These are phyloP conservation scores for Chelonus insularis DNA, from an alignment of 1,140 invertebrate genomes.

Conservation along the genomic window DNA sequence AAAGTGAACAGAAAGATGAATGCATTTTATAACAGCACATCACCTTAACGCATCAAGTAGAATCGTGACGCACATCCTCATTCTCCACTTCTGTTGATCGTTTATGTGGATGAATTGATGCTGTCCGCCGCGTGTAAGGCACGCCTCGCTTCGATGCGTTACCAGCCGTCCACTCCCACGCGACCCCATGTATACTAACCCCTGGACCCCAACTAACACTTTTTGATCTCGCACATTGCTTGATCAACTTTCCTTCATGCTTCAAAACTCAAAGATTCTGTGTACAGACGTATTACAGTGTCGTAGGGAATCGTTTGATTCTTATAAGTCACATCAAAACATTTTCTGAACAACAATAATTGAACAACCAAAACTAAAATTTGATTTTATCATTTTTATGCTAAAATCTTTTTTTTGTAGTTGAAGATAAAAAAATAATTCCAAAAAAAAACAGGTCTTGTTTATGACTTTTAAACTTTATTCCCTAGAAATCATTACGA, in stretches of 20 bases:
- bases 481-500: no score
- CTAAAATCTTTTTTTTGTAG: no score
- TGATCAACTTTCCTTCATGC: slow-evolving; percentile 19
- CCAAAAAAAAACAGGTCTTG: no score
- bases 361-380: no score
- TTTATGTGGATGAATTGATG: slow-evolving; percentile 59
- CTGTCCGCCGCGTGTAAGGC: slow-evolving; percentile 55
- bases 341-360: no score
- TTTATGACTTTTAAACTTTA: no score
- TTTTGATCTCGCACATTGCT: background rate
- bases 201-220: slow-evolving; percentile 7
- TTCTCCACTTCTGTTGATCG: slow-evolving; percentile 44
- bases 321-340: no score
- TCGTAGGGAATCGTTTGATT: no score
- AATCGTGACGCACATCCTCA: background rate
- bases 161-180: slow-evolving; percentile 57
- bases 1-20: background rate
- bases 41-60: slow-evolving; percentile 4
- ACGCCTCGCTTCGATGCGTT: slow-evolving; percentile 56
- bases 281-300: no score
- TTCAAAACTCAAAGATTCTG: slow-evolving; percentile 29
- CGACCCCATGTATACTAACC: slow-evolving; percentile 35
- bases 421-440: no score
- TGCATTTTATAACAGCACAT: slow-evolving; percentile 34
- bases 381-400: no score